A percentile compares a stretch with the other conserved stretches of the same genome.
Conservation (phyloP, 2,797 vertebrate genomes). For the Apogon talboti region DNA sequence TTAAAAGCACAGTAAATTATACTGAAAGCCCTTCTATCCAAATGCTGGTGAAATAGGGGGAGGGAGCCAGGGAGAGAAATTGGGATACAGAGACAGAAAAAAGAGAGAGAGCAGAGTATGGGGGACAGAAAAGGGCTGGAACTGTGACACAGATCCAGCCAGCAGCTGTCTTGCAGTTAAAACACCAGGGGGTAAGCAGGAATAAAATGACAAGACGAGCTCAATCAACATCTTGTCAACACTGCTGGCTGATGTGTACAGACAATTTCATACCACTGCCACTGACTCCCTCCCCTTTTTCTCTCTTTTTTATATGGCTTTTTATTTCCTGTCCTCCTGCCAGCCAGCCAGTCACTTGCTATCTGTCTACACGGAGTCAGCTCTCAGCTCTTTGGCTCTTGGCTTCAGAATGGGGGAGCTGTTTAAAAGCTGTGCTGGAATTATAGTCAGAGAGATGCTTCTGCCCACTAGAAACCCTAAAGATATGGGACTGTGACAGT, state of each 20-base stretch:
- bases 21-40: conserved; percentile 77
- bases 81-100: conserved; percentile 42
- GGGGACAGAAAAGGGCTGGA: conserved; percentile 59
- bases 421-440: conserved; percentile 70
- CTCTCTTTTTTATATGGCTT: conserved; percentile 64
- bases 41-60: conserved; percentile 55
- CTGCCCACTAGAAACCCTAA: conserved; percentile 71
- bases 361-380: conserved; percentile 72
- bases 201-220: conserved; percentile 83
- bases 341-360: conserved; percentile 77
- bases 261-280: conserved; percentile 79
- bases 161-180: conserved; percentile 77
- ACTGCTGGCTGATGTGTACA: conserved; percentile 82
- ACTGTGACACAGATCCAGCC: conserved; percentile 77
- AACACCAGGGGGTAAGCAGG: conserved; percentile 80
- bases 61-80: conserved; percentile 34
- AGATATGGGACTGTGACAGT: conserved; percentile 62
- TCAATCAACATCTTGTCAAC: conserved; percentile 87
- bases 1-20: conserved; percentile 84
- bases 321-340: conserved; percentile 76
- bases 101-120: conserved; percentile 28
- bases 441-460: conserved; percentile 69
- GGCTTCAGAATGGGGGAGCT: conserved; percentile 55
- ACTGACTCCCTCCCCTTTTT: conserved; percentile 62
- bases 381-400: conserved; percentile 74